phyloP scores from a whole-genome alignment of 1,140 invertebrate genomes.

The Drosophila nebulosa region DNA sequence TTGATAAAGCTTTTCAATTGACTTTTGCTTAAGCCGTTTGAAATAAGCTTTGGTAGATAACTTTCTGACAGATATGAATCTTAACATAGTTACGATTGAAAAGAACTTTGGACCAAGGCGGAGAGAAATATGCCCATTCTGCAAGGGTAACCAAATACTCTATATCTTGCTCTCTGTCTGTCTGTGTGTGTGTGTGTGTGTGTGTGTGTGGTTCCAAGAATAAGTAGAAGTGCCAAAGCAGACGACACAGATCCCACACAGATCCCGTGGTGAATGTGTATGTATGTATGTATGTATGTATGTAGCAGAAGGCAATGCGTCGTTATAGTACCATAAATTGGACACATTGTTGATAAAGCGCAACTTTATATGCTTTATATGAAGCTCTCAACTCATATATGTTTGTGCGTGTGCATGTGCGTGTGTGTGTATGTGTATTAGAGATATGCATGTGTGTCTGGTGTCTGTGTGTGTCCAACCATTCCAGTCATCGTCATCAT shows the following conservation, averaged over 20 bases:
- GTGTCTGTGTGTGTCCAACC: background rate
- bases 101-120: no score
- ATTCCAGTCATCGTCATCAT: constrained; percentile 37
- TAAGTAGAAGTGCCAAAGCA: background rate
- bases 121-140: background rate
- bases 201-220: background rate
- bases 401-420: no score
- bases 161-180: no score
- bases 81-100: no score
- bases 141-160: background rate
- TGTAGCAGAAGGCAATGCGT: background rate
- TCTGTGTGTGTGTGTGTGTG: constrained; percentile 30
- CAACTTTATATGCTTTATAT: constrained; percentile 77
- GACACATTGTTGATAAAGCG: constrained; percentile 77
- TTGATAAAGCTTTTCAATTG: no score
- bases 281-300: no score
- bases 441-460: constrained; percentile 4
- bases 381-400: constrained; percentile 36
- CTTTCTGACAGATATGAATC: no score
- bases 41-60: no score
- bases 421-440: constrained; percentile 5
- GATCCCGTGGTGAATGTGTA: background rate
- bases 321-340: constrained; percentile 56
- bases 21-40: no score
- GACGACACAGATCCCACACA: constrained; percentile 5